A percentile compares a stretch with the other conserved stretches of the same genome.
Evolutionary conservation across 1,140 invertebrate species (phyloP).

Genomic region (Oedothorax gibbosus): DNA sequence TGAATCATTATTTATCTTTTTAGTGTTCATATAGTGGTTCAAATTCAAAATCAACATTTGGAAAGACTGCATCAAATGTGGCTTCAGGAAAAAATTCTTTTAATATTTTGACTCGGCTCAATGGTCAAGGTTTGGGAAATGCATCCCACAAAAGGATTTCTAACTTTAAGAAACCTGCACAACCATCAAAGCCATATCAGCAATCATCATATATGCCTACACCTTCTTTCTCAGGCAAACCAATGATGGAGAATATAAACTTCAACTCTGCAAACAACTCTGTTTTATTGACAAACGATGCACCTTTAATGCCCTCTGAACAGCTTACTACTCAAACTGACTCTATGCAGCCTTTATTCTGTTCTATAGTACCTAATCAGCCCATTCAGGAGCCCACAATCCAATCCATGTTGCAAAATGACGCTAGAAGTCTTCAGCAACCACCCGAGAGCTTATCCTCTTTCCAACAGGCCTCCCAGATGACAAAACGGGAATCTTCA

Average conservation of each 20-base stretch:
- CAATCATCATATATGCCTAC: conserved; percentile 16
- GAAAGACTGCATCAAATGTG: background rate
- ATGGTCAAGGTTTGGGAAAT: background rate
- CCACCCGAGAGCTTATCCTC: conserved; percentile 30
- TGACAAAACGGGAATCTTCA: conserved; percentile 18
- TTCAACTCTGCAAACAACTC: background rate
- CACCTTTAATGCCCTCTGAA: conserved; percentile 40
- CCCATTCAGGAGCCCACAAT: conserved; percentile 32
- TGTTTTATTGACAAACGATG: conserved; percentile 13
- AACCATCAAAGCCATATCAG: conserved; percentile 3
- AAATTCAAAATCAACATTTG: background rate
- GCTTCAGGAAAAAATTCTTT: conserved; percentile 1
- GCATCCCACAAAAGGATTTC: conserved; percentile 2
- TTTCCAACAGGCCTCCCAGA: conserved; percentile 12
- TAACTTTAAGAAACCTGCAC: conserved; percentile 8
- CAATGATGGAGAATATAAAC: conserved; percentile 24
- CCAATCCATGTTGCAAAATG: conserved; percentile 25
- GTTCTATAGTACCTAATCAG: conserved; percentile 23
- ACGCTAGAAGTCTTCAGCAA: conserved; percentile 32
- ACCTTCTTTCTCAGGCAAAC: conserved; percentile 14
- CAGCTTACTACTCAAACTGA: conserved; percentile 32
- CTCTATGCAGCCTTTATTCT: conserved; percentile 35
- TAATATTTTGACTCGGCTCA: conserved; percentile 18
- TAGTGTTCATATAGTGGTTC: background rate
- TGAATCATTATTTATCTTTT: background rate